Base-by-base conservation (phyloP, 1,140 invertebrate species). In the Camponotus vicinus region DNA sequence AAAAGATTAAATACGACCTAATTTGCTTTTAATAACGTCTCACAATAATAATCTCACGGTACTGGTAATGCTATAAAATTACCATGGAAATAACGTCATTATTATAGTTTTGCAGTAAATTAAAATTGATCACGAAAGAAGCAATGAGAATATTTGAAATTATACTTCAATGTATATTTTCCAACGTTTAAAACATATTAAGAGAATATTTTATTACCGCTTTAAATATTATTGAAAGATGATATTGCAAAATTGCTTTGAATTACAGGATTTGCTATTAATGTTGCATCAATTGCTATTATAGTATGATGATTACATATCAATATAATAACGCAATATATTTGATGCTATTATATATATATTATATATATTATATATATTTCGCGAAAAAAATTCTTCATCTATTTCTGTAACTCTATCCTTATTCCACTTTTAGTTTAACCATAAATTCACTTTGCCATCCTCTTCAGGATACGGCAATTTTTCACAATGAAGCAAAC, bases 401-500 rank as follows among this genome's bases (percentile, higher is more conserved):
- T 6, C 13, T 27, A 57, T 73, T 66, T 59, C 52, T 18, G 32
- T 18, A 49, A 73, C 52, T 11, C 9, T 45, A 59, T 18, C 7
- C 42, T 57, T 85, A 75, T 85, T 79, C 63, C 59, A 59, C 37
- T 37, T 84, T 63, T 64, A 55, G 5, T 70, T 18, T n/a, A 57
- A 18, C 42, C 49, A 37, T 89, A 87, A 88, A 89, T 85, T 61
- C 52, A 57, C 66, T 71, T 55, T 32, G 1, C 18, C 27, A 5
- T 57, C 69, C 15, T 18, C 8, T 21, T 32, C 64, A 71, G 42
- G 55, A 64, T 66, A 27, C 49, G 40, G 57, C 67, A 37, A 52
- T 86, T 86, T 76, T 71, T 63, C 3, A 67, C 64, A 61, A 88
- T 84, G 40, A 88, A 77, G 61, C 13, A n/a, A 27, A 77, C 18